A percentile compares a stretch with the other conserved stretches of the same genome.
These are phyloP conservation scores for Lordiphosa collinella DNA, from an alignment of 1,140 invertebrate species.

Conservation along the genomic window DNA sequence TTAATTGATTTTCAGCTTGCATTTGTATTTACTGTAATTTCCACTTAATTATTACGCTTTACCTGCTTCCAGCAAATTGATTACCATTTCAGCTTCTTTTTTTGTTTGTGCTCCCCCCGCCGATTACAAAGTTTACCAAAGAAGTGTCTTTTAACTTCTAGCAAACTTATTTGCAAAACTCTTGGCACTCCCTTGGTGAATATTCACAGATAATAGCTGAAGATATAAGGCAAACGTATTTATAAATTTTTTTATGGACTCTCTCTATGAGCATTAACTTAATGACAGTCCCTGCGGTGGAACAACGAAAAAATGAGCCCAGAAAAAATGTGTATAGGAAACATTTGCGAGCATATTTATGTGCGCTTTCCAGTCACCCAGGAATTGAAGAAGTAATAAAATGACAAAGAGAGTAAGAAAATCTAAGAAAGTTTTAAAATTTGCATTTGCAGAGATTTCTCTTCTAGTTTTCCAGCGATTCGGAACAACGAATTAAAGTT, in stretches of 20 bases:
- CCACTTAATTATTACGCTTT: slow-evolving; percentile 34
- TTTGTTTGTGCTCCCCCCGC: not conserved
- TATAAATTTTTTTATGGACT: slow-evolving; percentile 15
- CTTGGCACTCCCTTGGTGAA: slow-evolving; percentile 12
- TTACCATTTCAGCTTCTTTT: slow-evolving; percentile 4
- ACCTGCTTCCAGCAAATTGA: slow-evolving; percentile 22
- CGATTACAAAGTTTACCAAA: not conserved
- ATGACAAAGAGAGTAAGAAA: not conserved
- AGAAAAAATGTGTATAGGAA: slow-evolving; percentile 7
- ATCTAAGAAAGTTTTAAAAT: slow-evolving; percentile 1
- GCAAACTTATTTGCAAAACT: slow-evolving; percentile 3
- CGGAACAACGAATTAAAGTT: not conserved
- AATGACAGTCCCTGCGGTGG: slow-evolving; percentile 27
- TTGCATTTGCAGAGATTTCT: slow-evolving; percentile 2
- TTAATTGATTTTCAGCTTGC: slow-evolving; percentile 27
- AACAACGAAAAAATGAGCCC: slow-evolving; percentile 8
- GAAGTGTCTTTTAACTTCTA: not conserved
- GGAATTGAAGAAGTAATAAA: slow-evolving; percentile 25
- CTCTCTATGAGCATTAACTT: slow-evolving; percentile 26
- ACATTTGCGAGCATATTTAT: slow-evolving; percentile 33
- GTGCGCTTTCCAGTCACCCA: not conserved
- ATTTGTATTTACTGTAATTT: slow-evolving; percentile 21
- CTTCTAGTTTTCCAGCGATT: no score
- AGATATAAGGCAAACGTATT: slow-evolving; percentile 12
- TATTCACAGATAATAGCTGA: slow-evolving; percentile 2